These are phyloP conservation scores for Hiodon alosoides DNA, from an alignment of 2,113 vertebrate species.

Conservation along the genomic window DNA sequence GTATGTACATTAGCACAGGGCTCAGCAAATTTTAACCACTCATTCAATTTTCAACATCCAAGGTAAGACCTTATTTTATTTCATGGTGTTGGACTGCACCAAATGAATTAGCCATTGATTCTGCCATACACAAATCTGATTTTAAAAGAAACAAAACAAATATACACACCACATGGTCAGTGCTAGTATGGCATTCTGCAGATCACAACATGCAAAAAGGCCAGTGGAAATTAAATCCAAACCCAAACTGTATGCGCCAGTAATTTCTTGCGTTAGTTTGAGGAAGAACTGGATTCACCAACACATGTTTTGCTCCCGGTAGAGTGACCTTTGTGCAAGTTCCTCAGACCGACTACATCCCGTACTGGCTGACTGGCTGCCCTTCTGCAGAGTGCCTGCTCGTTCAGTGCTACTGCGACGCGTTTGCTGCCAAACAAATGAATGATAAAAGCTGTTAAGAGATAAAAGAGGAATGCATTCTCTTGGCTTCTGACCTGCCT, in stretches of 20 bases:
- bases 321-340: neutral
- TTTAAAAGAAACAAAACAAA: too few relatives aligned
- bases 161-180: too few relatives aligned
- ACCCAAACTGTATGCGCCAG: too few relatives aligned
- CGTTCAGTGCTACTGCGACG: slow-evolving; percentile 14
- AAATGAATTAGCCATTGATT: too few relatives aligned
- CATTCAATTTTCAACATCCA: slow-evolving; percentile 31
- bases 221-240: too few relatives aligned
- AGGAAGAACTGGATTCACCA: too few relatives aligned
- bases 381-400: neutral
- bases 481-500: slow-evolving; percentile 8
- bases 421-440: neutral
- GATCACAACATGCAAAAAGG: too few relatives aligned
- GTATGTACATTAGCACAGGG: slow-evolving; percentile 55
- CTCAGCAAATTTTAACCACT: slow-evolving; percentile 37
- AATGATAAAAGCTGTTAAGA: slow-evolving; percentile 10
- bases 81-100: neutral
- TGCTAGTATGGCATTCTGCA: too few relatives aligned
- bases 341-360: neutral
- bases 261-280: too few relatives aligned
- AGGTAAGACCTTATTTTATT: slow-evolving; percentile 35
- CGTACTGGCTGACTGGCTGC: neutral
- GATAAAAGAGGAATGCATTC: slow-evolving; percentile 11
- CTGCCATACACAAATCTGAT: too few relatives aligned
- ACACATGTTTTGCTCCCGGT: too few relatives aligned